A percentile compares a stretch with the other conserved stretches of the same genome.
Evolutionary conservation across 2,797 vertebrate species (phyloP).

Genomic region (Sebastes elongatus): DNA sequence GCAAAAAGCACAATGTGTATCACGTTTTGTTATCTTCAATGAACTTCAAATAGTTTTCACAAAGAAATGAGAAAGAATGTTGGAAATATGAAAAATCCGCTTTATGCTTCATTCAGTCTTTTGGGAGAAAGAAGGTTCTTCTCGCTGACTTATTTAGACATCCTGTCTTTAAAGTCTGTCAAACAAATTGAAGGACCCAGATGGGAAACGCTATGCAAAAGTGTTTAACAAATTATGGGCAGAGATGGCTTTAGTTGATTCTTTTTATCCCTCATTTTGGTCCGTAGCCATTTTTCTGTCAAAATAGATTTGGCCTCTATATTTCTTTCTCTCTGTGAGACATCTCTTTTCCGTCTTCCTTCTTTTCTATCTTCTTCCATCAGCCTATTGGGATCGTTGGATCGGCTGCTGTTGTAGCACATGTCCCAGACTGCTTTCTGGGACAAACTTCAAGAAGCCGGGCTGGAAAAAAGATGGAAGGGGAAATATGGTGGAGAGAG

Average conservation of each 20-base stretch:
- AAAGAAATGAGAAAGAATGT: slow-evolving; percentile 19
- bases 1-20: background rate
- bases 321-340: slow-evolving; percentile 45
- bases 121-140: slow-evolving; percentile 7
- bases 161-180: slow-evolving; percentile 59
- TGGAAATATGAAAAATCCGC: slow-evolving; percentile 18
- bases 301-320: slow-evolving; percentile 55
- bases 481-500: slow-evolving; percentile 43
- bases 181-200: slow-evolving; percentile 66
- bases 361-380: slow-evolving; percentile 54
- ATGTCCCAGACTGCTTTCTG: slow-evolving; percentile 77
- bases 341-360: slow-evolving; percentile 36
- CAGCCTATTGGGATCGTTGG: slow-evolving; percentile 63
- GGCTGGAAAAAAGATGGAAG: slow-evolving; percentile 42
- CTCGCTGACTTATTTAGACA: slow-evolving; percentile 59
- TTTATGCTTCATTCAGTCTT: slow-evolving; percentile 17
- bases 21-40: background rate
- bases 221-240: slow-evolving; percentile 70
- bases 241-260: slow-evolving; percentile 51
- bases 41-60: background rate
- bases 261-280: slow-evolving; percentile 61
- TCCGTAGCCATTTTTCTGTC: slow-evolving; percentile 62
- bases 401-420: slow-evolving; percentile 65
- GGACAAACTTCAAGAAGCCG: slow-evolving; percentile 78
- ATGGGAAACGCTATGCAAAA: slow-evolving; percentile 54